Base-by-base conservation (phyloP, 2,113 vertebrate genomes). In the Actenoides hombroni region DNA sequence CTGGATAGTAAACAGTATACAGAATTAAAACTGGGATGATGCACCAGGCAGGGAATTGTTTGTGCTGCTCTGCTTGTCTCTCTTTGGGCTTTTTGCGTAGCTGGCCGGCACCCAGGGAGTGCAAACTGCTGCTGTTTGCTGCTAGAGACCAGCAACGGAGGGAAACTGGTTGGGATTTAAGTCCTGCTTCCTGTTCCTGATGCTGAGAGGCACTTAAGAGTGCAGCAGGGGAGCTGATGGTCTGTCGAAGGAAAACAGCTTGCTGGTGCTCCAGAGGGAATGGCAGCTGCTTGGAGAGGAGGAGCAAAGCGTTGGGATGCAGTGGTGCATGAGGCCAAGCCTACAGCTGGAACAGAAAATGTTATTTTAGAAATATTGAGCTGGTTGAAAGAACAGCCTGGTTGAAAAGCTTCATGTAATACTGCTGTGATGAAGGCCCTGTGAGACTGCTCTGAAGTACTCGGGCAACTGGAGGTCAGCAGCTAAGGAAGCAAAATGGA, bases 291-390 rank as follows among this genome's bases (percentile, higher is more conserved):
- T 53, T 0, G 0, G 39, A 73, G 68, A 93, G 81, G 83, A 87
- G 76, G 40, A 92, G 68, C 44, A 73, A 69, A 92, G 78, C 49
- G 3, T 19, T 73, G 54, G 81, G 64, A 56, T 3, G 7, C 40
- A 78, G 71, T 54, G 84, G 64, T 5, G 49, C 63, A 10, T 64
- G 40, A 94, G 88, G 79, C 71, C 67, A 88, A 95, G 76, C 65
- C 44, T 94, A 73, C 76, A 83, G 68, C 83, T 93, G 64, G 53
- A 92, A 57, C 83, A 91, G 70, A 84, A 95, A 92, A 81, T 42
- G 46, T 67, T 59, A 83, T 86, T 96, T 92, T 64, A 82, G 84
- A 84, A 94, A 77, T 84, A 35, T 64, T 86, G 84, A 70, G 61
- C 65, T 39, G 40, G 80, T 96, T 74, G 65, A 90, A 89, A 28